A percentile compares a stretch with the other conserved stretches of the same genome.
Conservation (phyloP, 1,140 invertebrate species). For the Frieseomelitta varia region DNA sequence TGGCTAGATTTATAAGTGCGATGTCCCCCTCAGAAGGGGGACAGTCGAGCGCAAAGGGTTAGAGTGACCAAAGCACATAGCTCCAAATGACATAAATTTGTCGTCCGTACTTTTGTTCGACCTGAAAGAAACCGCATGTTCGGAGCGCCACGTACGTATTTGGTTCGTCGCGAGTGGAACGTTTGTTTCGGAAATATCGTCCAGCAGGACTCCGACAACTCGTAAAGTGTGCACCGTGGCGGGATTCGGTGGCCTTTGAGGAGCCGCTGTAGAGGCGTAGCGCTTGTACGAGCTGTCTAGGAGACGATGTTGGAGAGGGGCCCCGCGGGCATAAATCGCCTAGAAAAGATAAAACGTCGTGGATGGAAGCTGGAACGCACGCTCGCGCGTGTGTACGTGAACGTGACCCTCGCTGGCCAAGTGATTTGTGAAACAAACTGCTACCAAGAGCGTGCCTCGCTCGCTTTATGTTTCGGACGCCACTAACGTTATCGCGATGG, state of each 20-base stretch:
- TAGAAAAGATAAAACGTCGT: constrained; percentile 50
- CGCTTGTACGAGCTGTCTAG: constrained; percentile 41
- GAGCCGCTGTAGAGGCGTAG: constrained; percentile 41
- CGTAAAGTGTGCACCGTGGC: constrained; percentile 17
- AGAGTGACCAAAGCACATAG: neutral
- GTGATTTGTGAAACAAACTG: constrained; percentile 50
- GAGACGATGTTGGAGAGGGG: constrained; percentile 42
- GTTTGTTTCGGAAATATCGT: constrained; percentile 15
- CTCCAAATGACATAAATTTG: neutral
- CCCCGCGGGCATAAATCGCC: constrained; percentile 38
- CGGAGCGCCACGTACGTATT: neutral
- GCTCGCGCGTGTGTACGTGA: constrained; percentile 25
- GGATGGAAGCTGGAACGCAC: constrained; percentile 40
- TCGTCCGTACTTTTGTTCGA: neutral
- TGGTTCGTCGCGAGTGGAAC: neutral
- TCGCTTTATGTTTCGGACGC: neutral
- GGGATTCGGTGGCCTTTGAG: constrained; percentile 52
- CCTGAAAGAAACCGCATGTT: neutral
- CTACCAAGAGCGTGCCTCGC: constrained; percentile 28
- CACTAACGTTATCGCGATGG: neutral
- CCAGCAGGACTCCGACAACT: constrained; percentile 6
- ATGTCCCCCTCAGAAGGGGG: no score
- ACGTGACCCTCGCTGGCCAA: constrained; percentile 32
- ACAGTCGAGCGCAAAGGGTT: no score
- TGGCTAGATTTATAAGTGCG: no score